Base-by-base conservation (phyloP, 2,113 vertebrate species). In the Todiramphus chloris region DNA sequence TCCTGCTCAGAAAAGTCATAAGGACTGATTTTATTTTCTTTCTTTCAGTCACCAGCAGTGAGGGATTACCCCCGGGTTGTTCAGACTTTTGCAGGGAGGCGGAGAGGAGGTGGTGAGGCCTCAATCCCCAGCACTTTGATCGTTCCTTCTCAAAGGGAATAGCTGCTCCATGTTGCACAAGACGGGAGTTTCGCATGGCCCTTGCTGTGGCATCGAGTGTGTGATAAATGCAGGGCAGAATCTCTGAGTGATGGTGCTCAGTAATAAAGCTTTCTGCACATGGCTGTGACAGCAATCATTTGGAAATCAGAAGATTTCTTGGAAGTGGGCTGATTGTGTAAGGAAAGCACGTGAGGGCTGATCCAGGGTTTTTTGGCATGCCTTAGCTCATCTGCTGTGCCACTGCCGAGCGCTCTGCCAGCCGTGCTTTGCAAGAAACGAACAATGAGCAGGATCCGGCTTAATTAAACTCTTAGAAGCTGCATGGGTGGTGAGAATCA, bases 151-250 rank as follows among this genome's bases (percentile, higher is more conserved):
- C 64, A 11, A 73, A 85, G 83, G 59, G 59, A 62, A 60, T 53
- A 39, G 53, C 62, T 69, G 68, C 72, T 64, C 83, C 2, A 0
- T 10, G 56, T 18, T 13, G 70, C 66, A 31, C 53, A 48, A 50
- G 63, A 69, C 2, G 8, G 62, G 75, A 48, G 88, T 44, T 66
- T 39, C 11, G 2, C 75, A 7, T 11, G 0, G 69, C 66, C 19
- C 48, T 66, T 0, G 0, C 66, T 1, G 6, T 1, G 10, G 44
- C 55, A 35, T 30, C 1, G 4, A 46, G 33, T 2, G 1, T 2
- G 4, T 4, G 75, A 58, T 39, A 41, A 70, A 21, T 1, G 5
- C 63, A 27, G 83, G 33, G 7, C 46, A 0, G 6, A 46, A 76
- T 84, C 75, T 33, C 62, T 1, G 5, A 25, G 58, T 0, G 1